A percentile compares a stretch with the other conserved stretches of the same genome.
Evolutionary conservation across 2,113 vertebrate species (phyloP).

Genomic region (Hyperopisus bebe): DNA sequence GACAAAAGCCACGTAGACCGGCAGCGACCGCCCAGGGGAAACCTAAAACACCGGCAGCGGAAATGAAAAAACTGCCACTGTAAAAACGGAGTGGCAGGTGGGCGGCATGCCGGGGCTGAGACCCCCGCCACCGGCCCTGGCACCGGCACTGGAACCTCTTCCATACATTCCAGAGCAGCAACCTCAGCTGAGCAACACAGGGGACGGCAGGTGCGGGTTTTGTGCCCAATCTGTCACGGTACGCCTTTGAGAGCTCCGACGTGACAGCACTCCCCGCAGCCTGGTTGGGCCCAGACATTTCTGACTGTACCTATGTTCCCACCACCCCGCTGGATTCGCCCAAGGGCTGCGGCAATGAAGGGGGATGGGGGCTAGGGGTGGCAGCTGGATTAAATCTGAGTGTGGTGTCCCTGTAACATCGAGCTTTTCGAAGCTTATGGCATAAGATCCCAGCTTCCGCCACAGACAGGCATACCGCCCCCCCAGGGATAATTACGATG

Average conservation of each 20-base stretch:
- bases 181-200: not conserved
- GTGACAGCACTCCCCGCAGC: not conserved
- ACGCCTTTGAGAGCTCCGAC: not conserved
- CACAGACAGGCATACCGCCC: not conserved
- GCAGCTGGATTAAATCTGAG: not conserved
- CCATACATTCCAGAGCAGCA: not conserved
- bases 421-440: not conserved
- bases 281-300: not conserved
- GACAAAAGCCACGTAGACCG: not conserved
- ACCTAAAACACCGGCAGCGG: not conserved
- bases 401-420: not conserved
- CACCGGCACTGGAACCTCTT: not conserved
- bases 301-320: not conserved
- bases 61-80: not conserved
- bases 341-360: not conserved
- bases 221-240: not conserved
- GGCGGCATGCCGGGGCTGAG: not conserved
- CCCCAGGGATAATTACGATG: not conserved
- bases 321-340: not conserved
- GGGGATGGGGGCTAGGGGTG: not conserved
- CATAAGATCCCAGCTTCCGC: not conserved
- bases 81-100: not conserved
- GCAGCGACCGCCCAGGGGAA: not conserved
- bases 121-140: not conserved
- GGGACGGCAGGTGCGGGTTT: not conserved